Base-by-base conservation (phyloP, 35 echinoderm and acorn worm genomes). In the Patiria miniata region DNA sequence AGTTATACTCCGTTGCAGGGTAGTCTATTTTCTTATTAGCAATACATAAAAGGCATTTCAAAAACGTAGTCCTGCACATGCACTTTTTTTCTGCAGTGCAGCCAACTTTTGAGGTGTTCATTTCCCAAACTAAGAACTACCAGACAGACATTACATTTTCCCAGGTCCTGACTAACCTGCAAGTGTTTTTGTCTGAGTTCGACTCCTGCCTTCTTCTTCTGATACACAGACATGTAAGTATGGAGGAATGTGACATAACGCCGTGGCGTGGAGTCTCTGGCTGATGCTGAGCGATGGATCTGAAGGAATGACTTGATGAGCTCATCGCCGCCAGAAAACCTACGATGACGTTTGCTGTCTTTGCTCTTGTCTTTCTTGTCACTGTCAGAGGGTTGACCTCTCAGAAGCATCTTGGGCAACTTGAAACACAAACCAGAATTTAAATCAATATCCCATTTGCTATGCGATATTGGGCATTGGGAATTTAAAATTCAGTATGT, bases 181-280 rank as follows among this genome's bases (percentile, higher is more conserved):
- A 99, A 81, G 87, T 99, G 96, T 14, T 83, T 95, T 40, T 94
- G 93, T 82, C 91, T 99, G 34, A 92, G 56, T 61, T 99, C 96
- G 1, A 99, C 96, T 15, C 80, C 89, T 23, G 82, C 85, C 65
- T 93, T 87, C 89, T 95, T 99, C 37, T 92, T 86, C 60, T 91
- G 76, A 54, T 95, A 99, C 23, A 99, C 96, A 34, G 91, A 83
- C 8, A 91, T 79, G 78, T 97, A 97, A 7, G 91, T 97, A 21
- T 91, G 92, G 1, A 97, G 78, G 83, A 97, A 97, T 6, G 92
- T 91, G 85, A 97, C 93, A 91, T 97, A 97, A 22, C 91, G 95
- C 58, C 93, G 91, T 51, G 96, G 96, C 0, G 96, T 99, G 52
- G 92, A 87, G 79, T 94, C 77, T 40, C 73, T 52, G 7, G 82